phyloP scores from a whole-genome alignment of 2,888 invertebrate species.

The Ectemnius continuus region DNA sequence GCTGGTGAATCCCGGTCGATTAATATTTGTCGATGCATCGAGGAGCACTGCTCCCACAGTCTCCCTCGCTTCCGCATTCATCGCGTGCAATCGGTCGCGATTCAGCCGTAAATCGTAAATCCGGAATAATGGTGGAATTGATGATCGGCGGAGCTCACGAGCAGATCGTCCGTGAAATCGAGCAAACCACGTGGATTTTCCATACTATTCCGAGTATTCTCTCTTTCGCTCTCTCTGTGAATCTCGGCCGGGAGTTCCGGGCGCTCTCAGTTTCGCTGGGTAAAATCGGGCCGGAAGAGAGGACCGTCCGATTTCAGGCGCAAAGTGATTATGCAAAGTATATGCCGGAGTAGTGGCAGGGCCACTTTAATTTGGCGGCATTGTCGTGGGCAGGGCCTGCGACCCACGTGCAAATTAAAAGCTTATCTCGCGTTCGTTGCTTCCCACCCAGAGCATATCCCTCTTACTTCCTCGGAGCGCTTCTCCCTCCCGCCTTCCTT shows the following conservation, averaged over 20 bases:
- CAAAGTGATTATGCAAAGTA: conserved; percentile 70
- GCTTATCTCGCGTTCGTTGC: conserved; percentile 66
- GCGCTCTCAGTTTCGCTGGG: no score
- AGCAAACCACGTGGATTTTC: conserved; percentile 36
- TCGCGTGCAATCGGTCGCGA: conserved; percentile 11
- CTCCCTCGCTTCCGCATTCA: background rate
- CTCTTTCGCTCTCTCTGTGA: background rate
- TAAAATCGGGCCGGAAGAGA: background rate
- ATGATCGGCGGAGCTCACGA: conserved; percentile 20
- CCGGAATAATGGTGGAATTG: conserved; percentile 15
- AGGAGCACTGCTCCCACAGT: no score
- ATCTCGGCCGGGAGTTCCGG: background rate
- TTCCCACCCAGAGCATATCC: conserved; percentile 28
- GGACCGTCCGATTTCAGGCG: conserved; percentile 55
- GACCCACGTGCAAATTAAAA: conserved; percentile 68
- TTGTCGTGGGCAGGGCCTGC: conserved; percentile 56
- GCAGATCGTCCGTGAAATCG: conserved; percentile 41
- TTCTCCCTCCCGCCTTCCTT: background rate
- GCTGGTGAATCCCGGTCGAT: no score
- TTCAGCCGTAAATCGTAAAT: conserved; percentile 29
- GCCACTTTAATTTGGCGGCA: conserved; percentile 67
- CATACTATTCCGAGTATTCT: background rate
- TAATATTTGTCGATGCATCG: no score
- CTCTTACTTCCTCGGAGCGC: conserved; percentile 8
- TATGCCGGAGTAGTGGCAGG: conserved; percentile 34